Conservation (phyloP, 2,888 invertebrate species). For the Drosophila atroscutellata region DNA sequence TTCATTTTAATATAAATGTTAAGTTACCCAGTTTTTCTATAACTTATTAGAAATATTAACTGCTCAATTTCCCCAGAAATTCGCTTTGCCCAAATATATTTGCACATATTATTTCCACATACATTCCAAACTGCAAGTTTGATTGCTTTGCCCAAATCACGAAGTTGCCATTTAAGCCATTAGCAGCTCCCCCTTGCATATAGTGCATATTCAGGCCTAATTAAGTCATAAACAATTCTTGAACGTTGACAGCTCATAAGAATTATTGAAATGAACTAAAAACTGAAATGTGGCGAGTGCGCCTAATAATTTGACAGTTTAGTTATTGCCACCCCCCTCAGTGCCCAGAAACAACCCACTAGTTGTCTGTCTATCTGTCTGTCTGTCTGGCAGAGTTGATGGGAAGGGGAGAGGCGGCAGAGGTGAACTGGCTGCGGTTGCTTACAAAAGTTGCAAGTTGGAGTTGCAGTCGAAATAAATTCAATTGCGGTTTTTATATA, state of each 20-base stretch:
- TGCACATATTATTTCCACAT: constrained; percentile 1
- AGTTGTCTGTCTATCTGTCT: not conserved
- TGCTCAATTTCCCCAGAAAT: not conserved
- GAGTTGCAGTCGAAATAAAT: constrained; percentile 77
- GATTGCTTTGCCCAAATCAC: constrained; percentile 19
- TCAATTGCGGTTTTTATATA: constrained; percentile 82
- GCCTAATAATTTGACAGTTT: constrained; percentile 80
- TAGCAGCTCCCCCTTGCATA: not conserved
- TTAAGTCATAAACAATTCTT: constrained; percentile 73
- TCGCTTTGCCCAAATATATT: not conserved
- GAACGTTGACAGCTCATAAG: constrained; percentile 69
- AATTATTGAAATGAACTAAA: constrained; percentile 63
- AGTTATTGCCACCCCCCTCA: constrained; percentile 44
- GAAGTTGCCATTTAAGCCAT: constrained; percentile 13
- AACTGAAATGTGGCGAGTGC: constrained; percentile 48
- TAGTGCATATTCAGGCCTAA: constrained; percentile 46
- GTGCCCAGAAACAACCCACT: constrained; percentile 3
- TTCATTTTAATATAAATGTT: not conserved
- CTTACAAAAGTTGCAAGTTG: constrained; percentile 44
- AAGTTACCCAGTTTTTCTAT: not conserved
- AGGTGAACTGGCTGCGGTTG: constrained; percentile 46
- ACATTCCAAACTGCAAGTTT: not conserved
- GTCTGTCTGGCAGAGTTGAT: constrained; percentile 9
- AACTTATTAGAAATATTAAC: too few relatives aligned
- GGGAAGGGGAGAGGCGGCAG: not conserved